Percentiles rank a stretch among this genome's conserved stretches.
phyloP scores from a whole-genome alignment of 1,140 invertebrate species.

The Lasioglossum albipes region DNA sequence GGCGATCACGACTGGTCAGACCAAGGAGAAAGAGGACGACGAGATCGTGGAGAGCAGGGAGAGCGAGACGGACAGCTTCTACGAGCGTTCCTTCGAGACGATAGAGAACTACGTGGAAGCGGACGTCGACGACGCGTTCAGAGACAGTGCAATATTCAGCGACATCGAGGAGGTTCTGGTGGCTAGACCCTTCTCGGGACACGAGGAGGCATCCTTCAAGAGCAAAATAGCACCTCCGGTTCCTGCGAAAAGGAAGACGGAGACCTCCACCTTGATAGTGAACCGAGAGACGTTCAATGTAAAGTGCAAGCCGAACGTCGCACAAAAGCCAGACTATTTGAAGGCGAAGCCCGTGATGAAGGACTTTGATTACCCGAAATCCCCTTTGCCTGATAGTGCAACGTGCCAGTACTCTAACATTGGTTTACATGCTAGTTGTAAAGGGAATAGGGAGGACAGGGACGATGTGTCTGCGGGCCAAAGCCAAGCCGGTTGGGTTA shows the following conservation, averaged over 20 bases:
- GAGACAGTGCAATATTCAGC: constrained; percentile 92
- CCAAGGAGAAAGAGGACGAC: constrained; percentile 14
- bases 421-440: constrained; percentile 13
- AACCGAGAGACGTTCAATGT: neutral
- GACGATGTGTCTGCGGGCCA: constrained; percentile 77
- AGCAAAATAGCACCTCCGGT: constrained; percentile 74
- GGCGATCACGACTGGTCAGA: neutral
- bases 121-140: constrained; percentile 84
- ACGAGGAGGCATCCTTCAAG: constrained; percentile 40
- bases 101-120: constrained; percentile 83
- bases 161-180: constrained; percentile 82
- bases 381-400: neutral
- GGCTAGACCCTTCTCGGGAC: constrained; percentile 22
- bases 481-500: constrained; percentile 78
- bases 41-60: constrained; percentile 62
- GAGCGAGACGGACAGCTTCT: constrained; percentile 84
- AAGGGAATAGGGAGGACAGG: constrained; percentile 41
- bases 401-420: neutral
- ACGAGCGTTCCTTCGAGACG: constrained; percentile 88
- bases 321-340: constrained; percentile 70
- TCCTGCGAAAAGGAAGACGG: constrained; percentile 68
- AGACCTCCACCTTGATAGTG: neutral
- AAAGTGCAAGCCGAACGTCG: constrained; percentile 58
- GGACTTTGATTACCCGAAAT: constrained; percentile 8
- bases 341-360: constrained; percentile 50